Evolutionary conservation across 2,113 vertebrate species (phyloP).

Genomic region (Sisor rabdophorus): DNA sequence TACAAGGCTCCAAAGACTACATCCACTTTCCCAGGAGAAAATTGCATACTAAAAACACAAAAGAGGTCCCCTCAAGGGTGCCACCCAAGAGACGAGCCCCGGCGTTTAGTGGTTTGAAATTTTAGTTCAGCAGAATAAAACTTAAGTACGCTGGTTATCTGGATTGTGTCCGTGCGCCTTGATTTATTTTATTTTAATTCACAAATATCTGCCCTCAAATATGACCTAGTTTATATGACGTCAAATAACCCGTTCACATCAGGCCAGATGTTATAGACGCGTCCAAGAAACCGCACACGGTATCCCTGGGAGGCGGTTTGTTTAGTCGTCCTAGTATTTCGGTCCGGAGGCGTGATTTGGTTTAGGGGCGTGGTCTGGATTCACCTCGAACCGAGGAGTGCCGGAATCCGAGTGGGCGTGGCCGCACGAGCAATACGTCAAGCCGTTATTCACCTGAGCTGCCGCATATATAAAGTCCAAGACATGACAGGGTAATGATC

Average conservation of each 20-base stretch:
- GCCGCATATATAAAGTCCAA: conserved; percentile 55
- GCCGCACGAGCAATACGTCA: neutral
- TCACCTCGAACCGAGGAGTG: conserved; percentile 5
- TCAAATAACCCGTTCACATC: conserved; percentile 10
- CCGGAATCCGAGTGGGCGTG: conserved; percentile 24
- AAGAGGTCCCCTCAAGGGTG: neutral
- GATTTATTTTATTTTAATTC: neutral
- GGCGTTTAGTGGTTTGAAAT: neutral
- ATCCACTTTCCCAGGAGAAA: conserved; percentile 10
- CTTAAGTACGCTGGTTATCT: neutral
- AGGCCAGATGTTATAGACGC: conserved; percentile 24
- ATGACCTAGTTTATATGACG: conserved; percentile 12
- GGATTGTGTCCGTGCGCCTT: neutral
- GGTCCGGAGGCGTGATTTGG: no score
- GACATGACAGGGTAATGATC: conserved; percentile 30
- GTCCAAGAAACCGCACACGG: conserved; percentile 12
- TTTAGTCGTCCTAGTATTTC: conserved; percentile 2
- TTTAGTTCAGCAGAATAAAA: neutral
- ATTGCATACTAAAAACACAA: neutral
- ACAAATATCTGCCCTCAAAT: conserved; percentile 3
- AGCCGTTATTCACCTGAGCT: conserved; percentile 76
- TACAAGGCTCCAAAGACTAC: neutral
- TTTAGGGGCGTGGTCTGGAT: conserved; percentile 10
- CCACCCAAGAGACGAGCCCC: neutral
- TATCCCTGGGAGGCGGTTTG: conserved; percentile 1